These are phyloP conservation scores for Threskiornis aethiopicus DNA, from an alignment of 2,797 vertebrate species.

Conservation along the genomic window DNA sequence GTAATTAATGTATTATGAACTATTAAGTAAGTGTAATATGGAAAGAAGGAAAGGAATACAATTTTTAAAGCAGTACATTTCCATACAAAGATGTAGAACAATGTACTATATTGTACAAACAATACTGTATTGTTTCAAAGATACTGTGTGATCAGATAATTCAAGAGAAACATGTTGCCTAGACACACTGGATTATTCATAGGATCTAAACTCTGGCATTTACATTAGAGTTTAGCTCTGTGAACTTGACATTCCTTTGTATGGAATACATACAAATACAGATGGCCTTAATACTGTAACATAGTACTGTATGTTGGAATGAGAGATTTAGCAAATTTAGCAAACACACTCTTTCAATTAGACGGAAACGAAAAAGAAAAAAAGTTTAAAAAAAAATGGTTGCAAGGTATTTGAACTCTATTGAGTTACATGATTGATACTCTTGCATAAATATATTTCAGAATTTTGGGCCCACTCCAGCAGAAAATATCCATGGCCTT, in stretches of 20 bases:
- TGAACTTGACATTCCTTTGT: neutral
- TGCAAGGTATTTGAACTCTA: conserved; percentile 12
- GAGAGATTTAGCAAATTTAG: conserved; percentile 38
- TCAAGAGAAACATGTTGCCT: neutral
- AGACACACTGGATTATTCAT: neutral
- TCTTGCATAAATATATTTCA: conserved; percentile 35
- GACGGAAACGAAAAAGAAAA: neutral
- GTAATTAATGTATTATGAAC: neutral
- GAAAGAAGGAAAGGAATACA: neutral
- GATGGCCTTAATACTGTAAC: conserved; percentile 46
- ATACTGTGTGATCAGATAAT: neutral
- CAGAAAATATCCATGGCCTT: conserved; percentile 13
- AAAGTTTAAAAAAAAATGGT: neutral
- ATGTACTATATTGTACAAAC: neutral
- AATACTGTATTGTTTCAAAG: neutral
- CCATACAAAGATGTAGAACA: neutral
- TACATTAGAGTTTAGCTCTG: neutral
- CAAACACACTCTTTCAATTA: conserved; percentile 56
- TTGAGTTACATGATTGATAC: conserved; percentile 55
- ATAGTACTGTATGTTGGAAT: neutral
- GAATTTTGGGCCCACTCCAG: neutral
- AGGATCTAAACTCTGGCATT: neutral
- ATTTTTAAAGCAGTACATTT: neutral
- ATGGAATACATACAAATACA: conserved; percentile 4
- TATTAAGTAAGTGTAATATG: neutral